Evolutionary conservation across 2,797 vertebrate species (phyloP), one percentile per base, ranked within the genome.

Genomic region (Denticeps clupeoides): DNA sequence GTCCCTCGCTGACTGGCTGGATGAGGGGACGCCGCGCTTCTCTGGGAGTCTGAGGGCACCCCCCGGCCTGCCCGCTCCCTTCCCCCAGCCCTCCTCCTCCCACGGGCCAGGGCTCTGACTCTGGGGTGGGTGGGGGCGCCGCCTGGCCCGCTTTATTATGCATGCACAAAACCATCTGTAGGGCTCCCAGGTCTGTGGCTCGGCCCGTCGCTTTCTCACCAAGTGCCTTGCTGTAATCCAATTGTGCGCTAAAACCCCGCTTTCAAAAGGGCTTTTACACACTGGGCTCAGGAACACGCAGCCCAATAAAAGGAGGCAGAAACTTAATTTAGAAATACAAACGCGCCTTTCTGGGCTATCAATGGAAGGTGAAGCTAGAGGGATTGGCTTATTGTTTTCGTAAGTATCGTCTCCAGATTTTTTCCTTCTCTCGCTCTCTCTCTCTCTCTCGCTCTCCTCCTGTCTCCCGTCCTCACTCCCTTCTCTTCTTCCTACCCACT

Each of bases 31-130:
- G 35, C 35, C 33, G 25, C 27, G 37, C 48, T 45, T 46, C 33
- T 33, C 35, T 33, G 7, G 33, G 16, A 8, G 15, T 18, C 15
- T 35, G 33, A 35, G 33, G n/a, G n/a, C n/a, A n/a, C n/a, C 56
- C 59, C 47, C 83, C 75, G 78, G 82, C 79, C 79, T 80, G 79
- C 80, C 80, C 85, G 81, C 80, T 26, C 23, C 16, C 19, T 23
- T 45, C 6, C 7, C 12, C 18, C 2, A 10, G 15, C 7, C 3
- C 11, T 31, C 49, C 10, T 35, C 11, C 8, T 12, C 18, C 7
- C 21, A 25, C 13, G n/a, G 24, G 41, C 8, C 23, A 2, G 44
- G 18, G 37, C 25, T 28, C 15, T 31, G 37, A 22, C 37, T 42
- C 10, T 22, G 29, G 21, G 28, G n/a, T n/a, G n/a, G n/a, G n/a